Evolutionary conservation across 1,140 invertebrate species (phyloP).

Genomic region (Drosophila virilis): DNA sequence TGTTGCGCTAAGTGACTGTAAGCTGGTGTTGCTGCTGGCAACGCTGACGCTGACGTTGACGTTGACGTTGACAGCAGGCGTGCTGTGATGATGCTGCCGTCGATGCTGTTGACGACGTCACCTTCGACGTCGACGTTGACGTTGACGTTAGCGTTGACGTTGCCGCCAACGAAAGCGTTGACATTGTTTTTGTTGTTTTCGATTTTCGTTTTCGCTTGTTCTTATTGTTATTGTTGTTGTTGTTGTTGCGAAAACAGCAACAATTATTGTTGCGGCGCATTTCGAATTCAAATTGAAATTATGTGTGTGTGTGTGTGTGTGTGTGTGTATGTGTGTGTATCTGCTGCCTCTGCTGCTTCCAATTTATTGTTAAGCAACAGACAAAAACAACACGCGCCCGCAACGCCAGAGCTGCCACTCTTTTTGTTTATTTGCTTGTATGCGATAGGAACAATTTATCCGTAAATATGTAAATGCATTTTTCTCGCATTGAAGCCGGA

Average conservation of each 20-base stretch:
- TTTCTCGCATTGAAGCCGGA: conserved; percentile 57
- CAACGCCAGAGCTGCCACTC: conserved; percentile 21
- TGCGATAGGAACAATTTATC: conserved; percentile 42
- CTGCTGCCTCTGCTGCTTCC: conserved; percentile 17
- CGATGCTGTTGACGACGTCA: conserved; percentile 17
- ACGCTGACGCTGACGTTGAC: conserved; percentile 9
- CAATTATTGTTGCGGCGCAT: conserved; percentile 52
- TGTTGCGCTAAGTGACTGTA: conserved; percentile 27
- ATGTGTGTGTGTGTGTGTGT: neutral
- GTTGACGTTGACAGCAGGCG: conserved; percentile 23
- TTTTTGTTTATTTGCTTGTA: conserved; percentile 30
- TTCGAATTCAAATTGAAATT: conserved; percentile 48
- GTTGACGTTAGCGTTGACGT: conserved; percentile 19
- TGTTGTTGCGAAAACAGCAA: conserved; percentile 40
- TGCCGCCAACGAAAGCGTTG: conserved; percentile 45
- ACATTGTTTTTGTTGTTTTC: conserved; percentile 54
- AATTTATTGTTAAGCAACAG: conserved; percentile 42
- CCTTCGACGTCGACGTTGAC: conserved; percentile 21
- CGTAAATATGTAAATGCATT: conserved; percentile 64
- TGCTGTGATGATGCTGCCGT: conserved; percentile 10
- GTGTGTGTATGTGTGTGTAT: neutral
- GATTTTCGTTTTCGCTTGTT: conserved; percentile 49
- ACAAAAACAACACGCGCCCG: conserved; percentile 26
- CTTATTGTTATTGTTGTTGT: conserved; percentile 34
- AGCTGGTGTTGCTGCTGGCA: neutral